A percentile compares a stretch with the other conserved stretches of the same genome.
Evolutionary conservation across 1,140 invertebrate species (phyloP).

Genomic region (Drosophila orena): DNA sequence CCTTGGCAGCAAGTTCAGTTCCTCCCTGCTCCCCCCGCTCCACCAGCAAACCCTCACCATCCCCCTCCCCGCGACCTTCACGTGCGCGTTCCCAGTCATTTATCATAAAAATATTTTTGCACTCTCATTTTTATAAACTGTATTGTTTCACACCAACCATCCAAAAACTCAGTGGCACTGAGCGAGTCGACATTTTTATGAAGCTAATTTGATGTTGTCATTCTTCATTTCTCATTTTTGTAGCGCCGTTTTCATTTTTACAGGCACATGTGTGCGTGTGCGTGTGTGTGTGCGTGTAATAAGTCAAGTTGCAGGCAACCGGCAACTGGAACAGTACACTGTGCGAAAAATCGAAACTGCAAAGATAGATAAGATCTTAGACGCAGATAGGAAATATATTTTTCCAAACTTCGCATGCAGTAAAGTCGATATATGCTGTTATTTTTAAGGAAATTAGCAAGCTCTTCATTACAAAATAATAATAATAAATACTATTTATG

Average conservation of each 20-base stretch:
- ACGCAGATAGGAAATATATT: background rate
- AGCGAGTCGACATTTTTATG: constrained; percentile 74
- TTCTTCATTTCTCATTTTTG: constrained; percentile 82
- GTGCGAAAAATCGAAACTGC: constrained; percentile 3
- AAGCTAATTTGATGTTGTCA: constrained; percentile 83
- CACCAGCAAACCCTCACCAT: background rate
- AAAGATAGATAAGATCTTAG: background rate
- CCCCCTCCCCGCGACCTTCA: constrained; percentile 52
- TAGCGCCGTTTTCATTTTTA: constrained; percentile 76
- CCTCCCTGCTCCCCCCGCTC: background rate
- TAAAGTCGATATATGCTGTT: background rate
- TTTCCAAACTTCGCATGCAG: background rate
- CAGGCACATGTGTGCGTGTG: constrained; percentile 42
- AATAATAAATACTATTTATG: no score
- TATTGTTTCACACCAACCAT: constrained; percentile 75
- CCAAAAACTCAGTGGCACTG: constrained; percentile 19
- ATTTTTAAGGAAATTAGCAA: background rate
- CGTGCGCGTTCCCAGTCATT: constrained; percentile 82
- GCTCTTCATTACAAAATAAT: no score
- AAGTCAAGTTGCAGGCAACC: constrained; percentile 23
- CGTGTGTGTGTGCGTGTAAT: constrained; percentile 25
- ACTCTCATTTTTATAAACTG: constrained; percentile 82
- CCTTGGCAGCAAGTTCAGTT: constrained; percentile 16
- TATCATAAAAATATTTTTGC: constrained; percentile 82
- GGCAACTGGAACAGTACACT: constrained; percentile 12